Percentiles rank a stretch among this genome's conserved stretches.
Conservation (phyloP, 2,113 vertebrate species). For the Okapia johnstoni region DNA sequence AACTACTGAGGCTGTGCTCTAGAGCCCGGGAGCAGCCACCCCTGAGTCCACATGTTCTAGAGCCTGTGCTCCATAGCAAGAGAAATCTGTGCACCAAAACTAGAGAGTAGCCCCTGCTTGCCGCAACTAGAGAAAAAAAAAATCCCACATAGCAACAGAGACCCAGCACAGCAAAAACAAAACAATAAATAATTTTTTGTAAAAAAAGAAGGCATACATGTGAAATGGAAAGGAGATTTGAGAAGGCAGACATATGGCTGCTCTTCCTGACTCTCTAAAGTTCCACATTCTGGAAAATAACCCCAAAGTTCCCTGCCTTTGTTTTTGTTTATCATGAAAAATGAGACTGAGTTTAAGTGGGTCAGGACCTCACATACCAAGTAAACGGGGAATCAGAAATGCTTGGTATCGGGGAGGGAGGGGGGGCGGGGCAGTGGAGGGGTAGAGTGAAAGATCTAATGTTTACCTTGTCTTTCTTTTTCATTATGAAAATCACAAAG, state of each 20-base stretch:
- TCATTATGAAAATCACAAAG: slow-evolving; percentile 19
- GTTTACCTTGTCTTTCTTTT: background rate
- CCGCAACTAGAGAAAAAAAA: background rate
- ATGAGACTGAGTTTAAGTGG: background rate
- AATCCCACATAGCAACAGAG: background rate
- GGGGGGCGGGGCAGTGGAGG: fast-evolving
- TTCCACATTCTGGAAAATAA: slow-evolving; percentile 17
- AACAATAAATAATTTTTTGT: background rate
- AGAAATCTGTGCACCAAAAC: background rate
- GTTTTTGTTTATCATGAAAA: slow-evolving; percentile 38
- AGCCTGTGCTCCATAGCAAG: background rate
- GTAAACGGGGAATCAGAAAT: background rate
- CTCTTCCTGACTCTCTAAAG: background rate
- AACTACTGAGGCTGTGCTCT: background rate
- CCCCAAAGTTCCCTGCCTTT: background rate
- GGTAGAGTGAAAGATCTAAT: background rate
- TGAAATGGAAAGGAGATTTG: background rate
- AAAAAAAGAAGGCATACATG: background rate
- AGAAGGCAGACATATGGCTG: background rate
- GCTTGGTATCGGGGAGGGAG: background rate
- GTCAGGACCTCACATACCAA: slow-evolving; percentile 31
- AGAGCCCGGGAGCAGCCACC: fast-evolving
- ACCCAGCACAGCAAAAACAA: background rate
- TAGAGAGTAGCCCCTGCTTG: background rate
- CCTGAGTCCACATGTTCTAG: background rate